Evolutionary conservation across 2,888 invertebrate species (phyloP), one percentile per base, ranked within the genome.

Genomic region (Plebejus argus): DNA sequence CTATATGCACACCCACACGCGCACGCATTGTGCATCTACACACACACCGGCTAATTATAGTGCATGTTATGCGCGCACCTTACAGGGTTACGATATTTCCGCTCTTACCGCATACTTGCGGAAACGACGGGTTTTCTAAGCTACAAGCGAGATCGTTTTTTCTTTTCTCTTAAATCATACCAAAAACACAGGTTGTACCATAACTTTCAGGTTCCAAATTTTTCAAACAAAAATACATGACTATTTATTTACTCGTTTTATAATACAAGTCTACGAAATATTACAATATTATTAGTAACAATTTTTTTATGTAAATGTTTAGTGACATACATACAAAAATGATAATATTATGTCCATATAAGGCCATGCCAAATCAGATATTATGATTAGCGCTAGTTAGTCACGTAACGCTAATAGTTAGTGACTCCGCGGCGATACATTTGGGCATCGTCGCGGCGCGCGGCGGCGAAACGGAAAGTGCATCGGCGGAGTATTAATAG

Each of bases 401-500:
- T 72, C 39, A 72, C 28, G 28, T 28, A 3, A 15, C 35, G 3
- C 18, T 33, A 35, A 18, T 33, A 70, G 35, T 70, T 1, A 28
- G 18, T 18, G 70, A 7, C n/a, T 45, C 20, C 71, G 18, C n/a
- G 45, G 20, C 15, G 74, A 28, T 28, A 74, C 53, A 74, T 74
- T 74, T 74, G 53, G 74, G 28, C 33, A 74, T 39, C 49, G 15
- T 39, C 5, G n/a, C 39, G 23, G 20, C 20, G 39, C 7, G 71
- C 35, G 39, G 39, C 45, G 49, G 28, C 45, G 74, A 74, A 72
- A 72, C 45, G 45, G 72, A 72, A 74, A 74, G 74, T 45, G 74
- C 74, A 74, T 74, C 49, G 49, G 53, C 72, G 28, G 74, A 28
- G 7, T 74, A 74, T 74, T n/a, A 28, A 74, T 74, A 74, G 49